Base-by-base conservation (phyloP, 2,113 vertebrate species). In the Cranoglanis bouderius region DNA sequence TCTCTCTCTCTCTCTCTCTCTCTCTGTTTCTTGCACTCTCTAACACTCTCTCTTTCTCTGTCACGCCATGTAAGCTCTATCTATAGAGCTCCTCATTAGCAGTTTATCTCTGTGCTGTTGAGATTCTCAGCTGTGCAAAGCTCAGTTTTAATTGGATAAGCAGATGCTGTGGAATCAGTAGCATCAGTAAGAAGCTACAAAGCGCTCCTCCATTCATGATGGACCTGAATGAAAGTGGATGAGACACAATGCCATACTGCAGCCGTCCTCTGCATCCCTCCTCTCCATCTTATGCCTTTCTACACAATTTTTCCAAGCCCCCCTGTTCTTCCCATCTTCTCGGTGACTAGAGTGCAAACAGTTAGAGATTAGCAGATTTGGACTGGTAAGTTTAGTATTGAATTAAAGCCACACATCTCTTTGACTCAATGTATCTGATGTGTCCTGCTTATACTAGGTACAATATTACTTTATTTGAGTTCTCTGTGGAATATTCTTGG, bases 1-100 rank as follows among this genome's bases (percentile, higher is more conserved):
- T 70, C 53, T 61, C 43, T 87, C 84, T 40, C 70, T 90, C 93
- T 95, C 38, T 55, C 87, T 61, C 46, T 82, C 55, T 84, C 57
- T 85, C 10, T 29, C 35, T 65, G n/a, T 53, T 40, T 86, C 67
- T 49, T 49, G 67, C 61, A 55, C 43, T 87, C 72, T 35, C 80
- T 35, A 24, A 72, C 12, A 2, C 78, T 67, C 65, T 26, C 77
- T 63, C 74, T 72, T 78, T 40, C 29, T 51, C 26, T 57, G 67
- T n/a, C 74, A 78, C 72, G 19, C 35, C 63, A 59, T 82, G 38
- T 82, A 70, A 88, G 86, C 63, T 88, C 88, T 87, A 87, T 85
- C 74, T 87, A 86, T 91, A 85, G 85, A 61, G 10, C 75, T 43
- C 43, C 61, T 87, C 87, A 89, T 89, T 91, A 89, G 83, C 65